Evolutionary conservation across 2,113 vertebrate species (phyloP).

Genomic region (Drymodes brunneopygia): DNA sequence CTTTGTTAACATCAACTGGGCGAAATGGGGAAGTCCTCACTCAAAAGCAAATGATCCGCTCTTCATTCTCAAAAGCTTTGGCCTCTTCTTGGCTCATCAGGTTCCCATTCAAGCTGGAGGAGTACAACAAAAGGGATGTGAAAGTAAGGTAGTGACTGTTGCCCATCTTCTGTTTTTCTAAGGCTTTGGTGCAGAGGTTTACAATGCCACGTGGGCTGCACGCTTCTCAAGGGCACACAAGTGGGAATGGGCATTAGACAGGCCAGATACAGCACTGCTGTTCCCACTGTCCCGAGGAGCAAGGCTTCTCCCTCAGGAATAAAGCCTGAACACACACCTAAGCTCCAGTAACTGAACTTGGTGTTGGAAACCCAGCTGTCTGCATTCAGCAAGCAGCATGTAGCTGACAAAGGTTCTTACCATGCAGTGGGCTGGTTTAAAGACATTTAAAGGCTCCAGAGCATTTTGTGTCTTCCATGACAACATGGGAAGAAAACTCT

Average conservation of each 20-base stretch:
- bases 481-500: not conserved
- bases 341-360: not conserved
- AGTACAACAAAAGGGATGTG: not conserved
- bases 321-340: not conserved
- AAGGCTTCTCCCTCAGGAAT: not conserved
- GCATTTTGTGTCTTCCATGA: not conserved
- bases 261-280: not conserved
- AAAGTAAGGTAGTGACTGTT: not conserved
- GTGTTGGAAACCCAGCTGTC: not conserved
- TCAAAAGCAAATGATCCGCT: conserved; percentile 73
- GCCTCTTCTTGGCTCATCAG: conserved; percentile 67
- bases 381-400: not conserved
- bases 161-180: not conserved
- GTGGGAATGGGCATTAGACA: not conserved
- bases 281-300: not conserved
- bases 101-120: conserved; percentile 72
- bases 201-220: not conserved
- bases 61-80: conserved; percentile 68
- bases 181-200: not conserved
- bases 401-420: not conserved
- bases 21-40: not conserved
- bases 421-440: not conserved
- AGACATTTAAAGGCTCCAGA: not conserved
- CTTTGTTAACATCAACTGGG: not conserved
- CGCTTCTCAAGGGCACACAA: fast-evolving